These are phyloP conservation scores for Archips crataeganus DNA, from an alignment of 2,888 invertebrate genomes.

Conservation along the genomic window DNA sequence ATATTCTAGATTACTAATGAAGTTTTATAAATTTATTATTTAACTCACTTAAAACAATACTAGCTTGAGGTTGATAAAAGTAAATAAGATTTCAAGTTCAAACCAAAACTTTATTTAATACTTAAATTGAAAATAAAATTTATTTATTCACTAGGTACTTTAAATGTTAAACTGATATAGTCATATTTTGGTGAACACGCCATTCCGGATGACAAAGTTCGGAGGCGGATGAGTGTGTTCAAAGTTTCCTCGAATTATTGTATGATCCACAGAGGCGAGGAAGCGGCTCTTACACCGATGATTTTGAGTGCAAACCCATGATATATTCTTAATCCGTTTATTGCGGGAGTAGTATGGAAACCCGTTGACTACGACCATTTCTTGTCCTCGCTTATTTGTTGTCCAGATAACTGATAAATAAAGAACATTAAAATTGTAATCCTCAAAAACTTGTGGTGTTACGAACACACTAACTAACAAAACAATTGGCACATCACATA, in stretches of 20 bases:
- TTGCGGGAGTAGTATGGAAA: conserved; percentile 40
- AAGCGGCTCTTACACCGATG: not conserved
- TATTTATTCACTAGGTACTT: too few relatives aligned
- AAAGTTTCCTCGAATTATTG: not conserved
- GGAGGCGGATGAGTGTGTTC: not conserved
- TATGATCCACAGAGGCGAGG: not conserved
- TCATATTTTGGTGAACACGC: not conserved
- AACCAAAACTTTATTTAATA: too few relatives aligned
- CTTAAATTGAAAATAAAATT: too few relatives aligned
- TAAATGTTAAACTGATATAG: too few relatives aligned
- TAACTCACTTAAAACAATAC: too few relatives aligned
- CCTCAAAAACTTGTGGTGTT: too few relatives aligned
- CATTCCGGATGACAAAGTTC: not conserved
- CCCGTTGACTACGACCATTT: conserved; percentile 20
- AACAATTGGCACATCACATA: too few relatives aligned
- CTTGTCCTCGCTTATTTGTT: not conserved
- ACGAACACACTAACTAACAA: too few relatives aligned
- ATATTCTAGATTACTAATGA: too few relatives aligned
- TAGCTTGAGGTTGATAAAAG: too few relatives aligned
- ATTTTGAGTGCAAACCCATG: not conserved
- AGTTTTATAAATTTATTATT: too few relatives aligned
- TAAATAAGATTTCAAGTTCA: too few relatives aligned
- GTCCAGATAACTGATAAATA: conserved; percentile 19
- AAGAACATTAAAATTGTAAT: not conserved
- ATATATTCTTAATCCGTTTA: not conserved